Percentiles rank a stretch among this genome's conserved stretches.
Evolutionary conservation across 1,140 invertebrate genomes (phyloP).

Genomic region (Artemia franciscana): DNA sequence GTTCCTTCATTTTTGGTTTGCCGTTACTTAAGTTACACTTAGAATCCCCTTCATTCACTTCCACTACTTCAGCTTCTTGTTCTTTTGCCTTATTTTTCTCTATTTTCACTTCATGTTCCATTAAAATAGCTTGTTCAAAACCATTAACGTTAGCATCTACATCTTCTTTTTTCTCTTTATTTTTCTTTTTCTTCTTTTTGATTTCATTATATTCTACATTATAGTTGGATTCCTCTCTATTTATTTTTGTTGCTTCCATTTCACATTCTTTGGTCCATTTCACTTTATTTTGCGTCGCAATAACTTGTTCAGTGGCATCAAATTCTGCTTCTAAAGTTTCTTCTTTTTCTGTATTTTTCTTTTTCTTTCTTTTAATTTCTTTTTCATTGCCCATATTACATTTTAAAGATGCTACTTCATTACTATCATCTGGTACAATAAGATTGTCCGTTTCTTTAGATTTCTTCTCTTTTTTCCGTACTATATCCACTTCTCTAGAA

Average conservation of each 20-base stretch:
- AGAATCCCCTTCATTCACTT: too few relatives aligned
- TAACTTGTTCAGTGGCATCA: background rate
- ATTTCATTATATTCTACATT: slow-evolving; percentile 3
- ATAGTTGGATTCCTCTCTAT: background rate
- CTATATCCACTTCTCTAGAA: too few relatives aligned
- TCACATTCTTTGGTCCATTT: background rate
- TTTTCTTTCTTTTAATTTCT: background rate
- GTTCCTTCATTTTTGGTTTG: too few relatives aligned
- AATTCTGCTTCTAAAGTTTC: background rate
- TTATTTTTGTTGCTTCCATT: background rate
- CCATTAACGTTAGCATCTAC: background rate
- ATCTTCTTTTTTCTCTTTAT: background rate
- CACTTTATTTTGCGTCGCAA: too few relatives aligned
- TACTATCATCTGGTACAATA: too few relatives aligned
- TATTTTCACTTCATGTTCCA: background rate
- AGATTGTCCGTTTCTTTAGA: too few relatives aligned
- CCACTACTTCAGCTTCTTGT: background rate
- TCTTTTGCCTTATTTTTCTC: background rate
- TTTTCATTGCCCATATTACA: background rate
- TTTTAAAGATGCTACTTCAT: too few relatives aligned
- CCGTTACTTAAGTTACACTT: too few relatives aligned
- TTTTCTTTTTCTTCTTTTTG: background rate
- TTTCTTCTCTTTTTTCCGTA: too few relatives aligned
- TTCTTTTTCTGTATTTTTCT: background rate
- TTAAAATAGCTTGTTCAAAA: background rate